These are phyloP conservation scores for Pachyrhynchus sulphureomaculatus DNA, from an alignment of 1,140 invertebrate species.

Conservation along the genomic window DNA sequence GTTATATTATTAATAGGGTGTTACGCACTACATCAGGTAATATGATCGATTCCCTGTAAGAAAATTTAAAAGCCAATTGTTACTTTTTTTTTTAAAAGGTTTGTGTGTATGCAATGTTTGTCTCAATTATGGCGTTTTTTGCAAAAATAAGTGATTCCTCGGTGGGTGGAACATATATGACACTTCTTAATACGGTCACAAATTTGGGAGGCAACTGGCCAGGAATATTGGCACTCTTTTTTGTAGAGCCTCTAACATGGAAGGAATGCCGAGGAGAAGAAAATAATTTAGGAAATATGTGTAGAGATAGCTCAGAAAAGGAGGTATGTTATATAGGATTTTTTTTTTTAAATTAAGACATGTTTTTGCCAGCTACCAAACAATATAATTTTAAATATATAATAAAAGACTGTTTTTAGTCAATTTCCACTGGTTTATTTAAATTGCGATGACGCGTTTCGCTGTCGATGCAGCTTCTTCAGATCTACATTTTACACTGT, in stretches of 20 bases:
- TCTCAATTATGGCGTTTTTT: slow-evolving; percentile 76
- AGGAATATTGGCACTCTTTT: slow-evolving; percentile 85
- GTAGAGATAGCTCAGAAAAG: slow-evolving; percentile 54
- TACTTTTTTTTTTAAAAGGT: slow-evolving; percentile 50
- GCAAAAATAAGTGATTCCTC: slow-evolving; percentile 86
- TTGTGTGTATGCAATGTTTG: slow-evolving; percentile 68
- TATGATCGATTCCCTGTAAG: slow-evolving; percentile 11
- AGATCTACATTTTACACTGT: too few relatives aligned
- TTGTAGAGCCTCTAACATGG: slow-evolving; percentile 87
- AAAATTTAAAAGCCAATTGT: neutral
- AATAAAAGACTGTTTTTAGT: too few relatives aligned
- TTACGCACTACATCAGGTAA: slow-evolving; percentile 91
- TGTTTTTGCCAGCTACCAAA: neutral
- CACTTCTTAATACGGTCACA: slow-evolving; percentile 92
- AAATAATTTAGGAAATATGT: slow-evolving; percentile 56
- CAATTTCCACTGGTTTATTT: too few relatives aligned
- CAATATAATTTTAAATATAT: neutral
- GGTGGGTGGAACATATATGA: slow-evolving; percentile 99
- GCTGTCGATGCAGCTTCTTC: too few relatives aligned
- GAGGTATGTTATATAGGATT: slow-evolving; percentile 50
- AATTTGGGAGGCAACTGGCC: slow-evolving; percentile 99
- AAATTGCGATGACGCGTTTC: too few relatives aligned
- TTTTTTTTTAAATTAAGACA: neutral
- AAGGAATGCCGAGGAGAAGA: slow-evolving; percentile 66
- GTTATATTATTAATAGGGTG: slow-evolving; percentile 75